A percentile compares a stretch with the other conserved stretches of the same genome.
These are phyloP conservation scores for Valencia hispanica DNA, from an alignment of 2,797 vertebrate genomes.

Conservation along the genomic window DNA sequence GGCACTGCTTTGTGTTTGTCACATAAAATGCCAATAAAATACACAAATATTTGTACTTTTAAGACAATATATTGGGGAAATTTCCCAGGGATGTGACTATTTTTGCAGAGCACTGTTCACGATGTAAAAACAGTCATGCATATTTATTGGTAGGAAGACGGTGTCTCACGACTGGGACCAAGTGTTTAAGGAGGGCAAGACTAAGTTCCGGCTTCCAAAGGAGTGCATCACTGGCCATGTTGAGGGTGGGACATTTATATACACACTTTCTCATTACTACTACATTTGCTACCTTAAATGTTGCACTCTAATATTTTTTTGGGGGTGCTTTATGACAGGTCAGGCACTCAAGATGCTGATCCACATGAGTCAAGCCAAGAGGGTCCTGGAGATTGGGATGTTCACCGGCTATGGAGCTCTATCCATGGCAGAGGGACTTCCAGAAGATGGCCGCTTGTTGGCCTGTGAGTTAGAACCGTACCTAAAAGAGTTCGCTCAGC, in stretches of 20 bases:
- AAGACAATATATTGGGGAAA: not conserved
- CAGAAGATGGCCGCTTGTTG: slow-evolving; percentile 74
- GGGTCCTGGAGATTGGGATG: slow-evolving; percentile 79
- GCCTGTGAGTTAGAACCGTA: slow-evolving; percentile 71
- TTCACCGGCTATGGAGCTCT: slow-evolving; percentile 79
- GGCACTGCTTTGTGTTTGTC: not conserved
- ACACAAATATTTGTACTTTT: not conserved
- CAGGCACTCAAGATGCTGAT: slow-evolving; percentile 80
- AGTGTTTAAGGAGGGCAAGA: slow-evolving; percentile 73
- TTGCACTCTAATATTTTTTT: not conserved
- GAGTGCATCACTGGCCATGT: slow-evolving; percentile 81
- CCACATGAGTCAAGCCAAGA: slow-evolving; percentile 73
- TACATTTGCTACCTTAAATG: not conserved
- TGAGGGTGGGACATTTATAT: slow-evolving; percentile 65
- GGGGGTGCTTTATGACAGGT: slow-evolving; percentile 47
- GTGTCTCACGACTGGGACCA: slow-evolving; percentile 76
- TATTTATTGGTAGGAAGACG: slow-evolving; percentile 66
- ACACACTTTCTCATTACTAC: not conserved
- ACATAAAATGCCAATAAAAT: not conserved
- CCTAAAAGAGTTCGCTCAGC: slow-evolving; percentile 78
- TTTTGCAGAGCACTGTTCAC: not conserved
- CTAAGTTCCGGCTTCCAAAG: slow-evolving; percentile 72
- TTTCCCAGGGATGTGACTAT: not conserved
- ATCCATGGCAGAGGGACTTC: slow-evolving; percentile 80
- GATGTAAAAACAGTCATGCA: not conserved